Evolutionary conservation across 2,113 vertebrate species (phyloP), one percentile per base, ranked within the genome.

Genomic region (cattle (Bos taurus)): DNA sequence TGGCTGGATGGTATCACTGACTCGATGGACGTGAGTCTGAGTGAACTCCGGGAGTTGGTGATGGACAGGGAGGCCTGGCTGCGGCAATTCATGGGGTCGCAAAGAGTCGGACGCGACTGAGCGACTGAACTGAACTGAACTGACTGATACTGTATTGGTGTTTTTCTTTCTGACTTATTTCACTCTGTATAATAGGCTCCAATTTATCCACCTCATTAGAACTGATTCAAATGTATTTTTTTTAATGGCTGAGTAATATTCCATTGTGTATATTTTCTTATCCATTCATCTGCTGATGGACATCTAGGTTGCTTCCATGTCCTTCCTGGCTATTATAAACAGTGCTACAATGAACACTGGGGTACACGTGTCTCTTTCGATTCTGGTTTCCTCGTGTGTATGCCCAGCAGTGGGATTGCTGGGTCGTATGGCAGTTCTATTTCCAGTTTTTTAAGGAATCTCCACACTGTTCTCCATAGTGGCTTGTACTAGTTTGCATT

Each of bases 281-380:
- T 36, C 17, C 8, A 67, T 67, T 67, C 2, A 2, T 67, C 33
- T 36, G 33, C 64, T 5, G 0, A 67, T 67, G 33, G 64, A n/a
- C 64, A 67, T 67, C 64, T 19, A 67, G 33, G 33, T n/a, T 67
- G 62, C 62, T 67, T 67, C 4, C 16, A 19, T 67, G 62, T 67
- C 33, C 56, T 57, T 56, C 54, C 62, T 64, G 33, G 16, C 62
- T 67, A 19, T 67, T n/a, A 17, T 17, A 67, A 19, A n/a, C 62
- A 67, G 33, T 67, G 33, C 62, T 67, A 33, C 1, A 0, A 17
- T 67, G 62, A 67, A 67, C 62, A 67, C 9, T 67, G 62, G 62
- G 17, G 62, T n/a, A n/a, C 33, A 67, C 1, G 0, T 19, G 62
- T 67, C 33, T n/a, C 15, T 67, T n/a, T 67, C 4, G 1, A 10